Percentiles rank a stretch among this genome's conserved stretches.
phyloP scores from a whole-genome alignment of 2,113 vertebrate genomes.

The Columbina picui region DNA sequence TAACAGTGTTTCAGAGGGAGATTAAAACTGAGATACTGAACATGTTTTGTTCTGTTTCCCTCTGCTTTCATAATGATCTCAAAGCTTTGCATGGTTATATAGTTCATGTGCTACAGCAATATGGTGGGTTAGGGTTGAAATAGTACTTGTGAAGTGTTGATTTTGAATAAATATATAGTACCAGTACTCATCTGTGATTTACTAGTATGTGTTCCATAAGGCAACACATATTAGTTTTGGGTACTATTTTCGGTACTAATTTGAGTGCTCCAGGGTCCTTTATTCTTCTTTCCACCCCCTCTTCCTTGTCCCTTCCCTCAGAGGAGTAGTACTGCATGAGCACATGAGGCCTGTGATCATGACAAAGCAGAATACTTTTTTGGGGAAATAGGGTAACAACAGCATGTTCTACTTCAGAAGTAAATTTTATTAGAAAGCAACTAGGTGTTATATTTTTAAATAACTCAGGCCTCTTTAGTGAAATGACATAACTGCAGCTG shows the following conservation, averaged over 20 bases:
- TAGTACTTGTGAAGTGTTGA: neutral
- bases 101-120: neutral
- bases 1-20: neutral
- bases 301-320: neutral
- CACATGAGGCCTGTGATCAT: neutral
- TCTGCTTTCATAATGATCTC: neutral
- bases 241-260: neutral
- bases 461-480: neutral
- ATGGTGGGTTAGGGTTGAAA: neutral
- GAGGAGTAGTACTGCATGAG: neutral
- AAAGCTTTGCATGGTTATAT: neutral
- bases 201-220: neutral
- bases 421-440: neutral
- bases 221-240: too few relatives aligned
- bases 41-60: neutral
- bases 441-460: neutral
- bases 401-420: neutral
- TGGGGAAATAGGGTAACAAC: neutral
- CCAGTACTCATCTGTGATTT: neutral
- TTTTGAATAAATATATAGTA: neutral
- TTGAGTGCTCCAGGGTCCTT: neutral
- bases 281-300: neutral
- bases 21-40: neutral
- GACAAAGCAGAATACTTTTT: neutral
- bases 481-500: neutral